Evolutionary conservation across 2,888 invertebrate genomes (phyloP).

Genomic region (Eupithecia insigniata): DNA sequence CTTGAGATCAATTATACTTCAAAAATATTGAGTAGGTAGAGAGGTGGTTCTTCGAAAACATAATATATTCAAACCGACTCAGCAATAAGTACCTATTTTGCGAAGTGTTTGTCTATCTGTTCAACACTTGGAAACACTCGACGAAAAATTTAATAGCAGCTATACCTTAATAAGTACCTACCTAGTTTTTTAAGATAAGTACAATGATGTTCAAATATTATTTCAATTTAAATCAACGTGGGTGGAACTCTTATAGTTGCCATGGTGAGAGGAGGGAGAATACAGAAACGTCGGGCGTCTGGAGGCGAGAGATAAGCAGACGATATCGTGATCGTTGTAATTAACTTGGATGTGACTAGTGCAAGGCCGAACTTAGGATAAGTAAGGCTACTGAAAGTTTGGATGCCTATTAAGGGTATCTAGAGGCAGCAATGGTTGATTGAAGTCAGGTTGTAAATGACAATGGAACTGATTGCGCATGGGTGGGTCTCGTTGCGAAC

Average conservation of each 20-base stretch:
- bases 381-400: too few relatives aligned
- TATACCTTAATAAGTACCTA: background rate
- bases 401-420: background rate
- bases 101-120: background rate
- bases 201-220: background rate
- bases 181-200: too few relatives aligned
- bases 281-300: background rate
- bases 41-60: background rate
- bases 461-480: background rate
- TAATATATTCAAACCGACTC: background rate
- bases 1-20: background rate
- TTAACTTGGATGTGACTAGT: background rate
- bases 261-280: background rate
- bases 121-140: background rate
- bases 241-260: background rate
- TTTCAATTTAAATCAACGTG: background rate
- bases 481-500: background rate
- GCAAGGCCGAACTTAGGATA: background rate
- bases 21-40: background rate
- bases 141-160: background rate
- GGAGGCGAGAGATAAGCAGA: background rate
- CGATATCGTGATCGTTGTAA: background rate
- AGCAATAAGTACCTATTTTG: background rate
- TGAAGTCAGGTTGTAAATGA: background rate
- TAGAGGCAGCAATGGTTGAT: background rate